Evolutionary conservation across 2,113 vertebrate species (phyloP), one percentile per base, ranked within the genome.

Genomic region (Myocastor coypus): DNA sequence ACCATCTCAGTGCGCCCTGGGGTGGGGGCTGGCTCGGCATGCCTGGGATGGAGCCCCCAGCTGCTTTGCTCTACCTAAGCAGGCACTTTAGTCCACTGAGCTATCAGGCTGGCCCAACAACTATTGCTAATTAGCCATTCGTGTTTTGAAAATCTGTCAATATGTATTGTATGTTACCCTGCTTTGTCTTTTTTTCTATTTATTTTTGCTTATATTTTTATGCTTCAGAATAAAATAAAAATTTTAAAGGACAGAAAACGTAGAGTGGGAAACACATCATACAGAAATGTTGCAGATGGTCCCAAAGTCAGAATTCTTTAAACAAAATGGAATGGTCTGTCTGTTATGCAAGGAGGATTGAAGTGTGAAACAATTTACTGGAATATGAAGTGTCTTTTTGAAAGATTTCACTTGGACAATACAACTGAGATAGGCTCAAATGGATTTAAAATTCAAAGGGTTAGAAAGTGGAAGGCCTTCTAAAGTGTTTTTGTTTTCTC

Each of bases 351-450:
- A 94, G 85, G 64, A 89, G 64, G 46, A 46, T 61, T 40, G 82
- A 81, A 92, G 34, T 75, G 32, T 84, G 40, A 94, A 89, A 83
- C 63, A 83, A 94, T 86, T 92, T 59, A 92, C 78, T 57, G 32
- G 55, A 55, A 85, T 42, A 61, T 92, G 85, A 91, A 92, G 73
- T 89, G 71, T 24, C 30, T 19, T 92, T 94, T 89, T 57, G 69
- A 55, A 89, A 96, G 92, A 89, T 92, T 92, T 73, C 85, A 89
- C 71, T 84, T 89, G 80, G 80, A 34, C 55, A 90, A 73, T 94
- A 94, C 91, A 92, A 94, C 46, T 69, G 78, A 94, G n/a, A 19
- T 80, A 80, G 80, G 40, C 20, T 78, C 40, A 13, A 78, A 88
- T 80, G 63, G n/a, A 73, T 84, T 94, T 64, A 88, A 92, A 92